Evolutionary conservation across 1,140 invertebrate species (phyloP).

Genomic region (Drosophila gunungcola): DNA sequence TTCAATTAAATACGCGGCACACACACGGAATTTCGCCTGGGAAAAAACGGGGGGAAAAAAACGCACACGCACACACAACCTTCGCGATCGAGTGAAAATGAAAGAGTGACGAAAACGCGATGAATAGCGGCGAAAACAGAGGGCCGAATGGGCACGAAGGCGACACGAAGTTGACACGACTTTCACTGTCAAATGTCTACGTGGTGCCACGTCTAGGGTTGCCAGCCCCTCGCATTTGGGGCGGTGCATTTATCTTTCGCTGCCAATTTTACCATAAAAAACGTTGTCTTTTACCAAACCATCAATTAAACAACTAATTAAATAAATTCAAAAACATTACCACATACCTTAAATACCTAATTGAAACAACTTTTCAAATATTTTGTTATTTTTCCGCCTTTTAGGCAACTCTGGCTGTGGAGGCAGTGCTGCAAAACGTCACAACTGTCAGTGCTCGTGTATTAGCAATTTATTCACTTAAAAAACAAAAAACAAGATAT

Average conservation of each 20-base stretch:
- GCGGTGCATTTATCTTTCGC: neutral
- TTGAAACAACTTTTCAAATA: neutral
- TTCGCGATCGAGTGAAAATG: constrained; percentile 54
- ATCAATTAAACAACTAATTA: constrained; percentile 11
- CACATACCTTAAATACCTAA: neutral
- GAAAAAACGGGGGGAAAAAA: constrained; percentile 16
- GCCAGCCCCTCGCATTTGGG: neutral
- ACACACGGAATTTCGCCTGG: constrained; percentile 25
- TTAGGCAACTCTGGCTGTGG: constrained; percentile 4
- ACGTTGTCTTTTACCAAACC: neutral
- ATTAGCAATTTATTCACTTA: neutral
- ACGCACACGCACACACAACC: constrained; percentile 41
- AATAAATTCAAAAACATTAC: neutral
- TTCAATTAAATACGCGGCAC: constrained; percentile 25
- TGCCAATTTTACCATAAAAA: neutral
- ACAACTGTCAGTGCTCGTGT: constrained; percentile 27
- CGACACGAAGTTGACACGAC: constrained; percentile 58
- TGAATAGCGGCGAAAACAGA: constrained; percentile 42
- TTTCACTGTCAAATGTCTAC: constrained; percentile 78
- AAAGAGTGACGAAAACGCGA: constrained; percentile 44
- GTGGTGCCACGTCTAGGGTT: constrained; percentile 78
- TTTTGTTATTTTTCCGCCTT: neutral
- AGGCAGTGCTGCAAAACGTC: constrained; percentile 8
- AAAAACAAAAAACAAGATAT: no score
- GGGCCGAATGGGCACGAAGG: constrained; percentile 64